Base-by-base conservation (phyloP, 92 coral and sea anemone genomes). In the Porites evermanni region DNA sequence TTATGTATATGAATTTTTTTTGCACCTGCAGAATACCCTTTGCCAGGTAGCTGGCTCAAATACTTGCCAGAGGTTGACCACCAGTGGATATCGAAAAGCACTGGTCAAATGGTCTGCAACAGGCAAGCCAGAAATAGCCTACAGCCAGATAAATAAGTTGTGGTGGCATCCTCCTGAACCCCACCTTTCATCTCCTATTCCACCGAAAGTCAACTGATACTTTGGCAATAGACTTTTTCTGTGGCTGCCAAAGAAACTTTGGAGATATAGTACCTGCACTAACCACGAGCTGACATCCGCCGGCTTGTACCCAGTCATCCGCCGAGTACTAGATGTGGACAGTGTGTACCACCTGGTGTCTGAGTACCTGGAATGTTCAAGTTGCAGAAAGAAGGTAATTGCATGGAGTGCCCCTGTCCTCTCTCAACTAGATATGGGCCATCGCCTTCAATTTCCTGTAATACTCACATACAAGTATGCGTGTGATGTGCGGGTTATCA, bases 81-180 rank as follows among this genome's bases (percentile, higher is more conserved):
- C 18, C 78, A 60, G 24, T 86, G 89, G 89, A 64, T 86, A 1
- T 77, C 89, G 0, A 2, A 86, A 77, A n/a, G 84, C 84, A 0
- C 63, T 86, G 6, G 78, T 50, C 64, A 67, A 68, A 61, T 78
- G 67, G 65, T 78, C 84, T 5, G 18, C 75, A 32, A 52, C 53
- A 54, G 89, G 89, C 51, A 78, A 78, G 64, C 71, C 85, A 67
- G 89, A 78, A 72, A 6, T 86, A 38, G 78, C 84, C 69, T 77
- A 50, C 51, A 60, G 29, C 17, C 72, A 79, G 47, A 44, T 79
- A 14, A 53, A 79, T n/a, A 56, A 70, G 13, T 80, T 79, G 61
- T 88, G 91, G 87, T 88, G 74, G 77, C 74, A 88, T 63, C 91
- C 83, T 21, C 88, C 84, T 63, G 83, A 88, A 71, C 91, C 88